Evolutionary conservation across 2,888 invertebrate species (phyloP), one percentile per base, ranked within the genome.

Genomic region (Charanyca ferruginea): DNA sequence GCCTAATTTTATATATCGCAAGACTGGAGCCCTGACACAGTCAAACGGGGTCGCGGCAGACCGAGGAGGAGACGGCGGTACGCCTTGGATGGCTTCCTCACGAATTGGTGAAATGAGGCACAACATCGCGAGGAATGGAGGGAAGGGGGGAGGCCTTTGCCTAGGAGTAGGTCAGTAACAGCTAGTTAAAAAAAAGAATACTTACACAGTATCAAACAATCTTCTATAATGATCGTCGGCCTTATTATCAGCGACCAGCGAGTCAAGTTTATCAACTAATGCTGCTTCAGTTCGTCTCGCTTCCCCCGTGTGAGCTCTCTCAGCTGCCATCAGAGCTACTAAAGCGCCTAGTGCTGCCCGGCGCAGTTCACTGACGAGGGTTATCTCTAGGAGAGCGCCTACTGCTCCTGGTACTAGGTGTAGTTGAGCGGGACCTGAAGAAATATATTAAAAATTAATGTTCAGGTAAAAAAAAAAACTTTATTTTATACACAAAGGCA

Each of bases 191-290:
- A 25, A 25, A 25, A 25, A n/a, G 25, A 4, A 7, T 57, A 97
- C 98, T 98, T 96, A 99, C 99, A 99, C 99, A 60, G 98, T 98
- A 87, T 98, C 98, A 90, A 99, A 99, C n/a, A 99, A 96, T 73
- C 98, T 97, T 69, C 98, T 96, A 88, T 99, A 99, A 87, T 99
- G 98, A 87, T 98, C 98, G 84, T 99, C 99, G 0, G 99, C 99
- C 88, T 99, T 98, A 90, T 98, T 98, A 86, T 98, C 98, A 66
- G 98, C 98, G 51, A 99, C 98, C 28, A 99, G 94, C 74, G 98
- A 97, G 93, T 99, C 99, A 80, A 99, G 94, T 88, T 99, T 99
- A 88, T 99, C 99, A 57, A 99, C 99, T 5, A 99, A 94, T 81
- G 99, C 99, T 22, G 98, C 98, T 89, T 99, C 99, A 1, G 99